Percentiles rank a stretch among this genome's conserved stretches.
These are phyloP conservation scores for Lysiphlebus fabarum DNA, from an alignment of 1,140 invertebrate species.

Conservation along the genomic window DNA sequence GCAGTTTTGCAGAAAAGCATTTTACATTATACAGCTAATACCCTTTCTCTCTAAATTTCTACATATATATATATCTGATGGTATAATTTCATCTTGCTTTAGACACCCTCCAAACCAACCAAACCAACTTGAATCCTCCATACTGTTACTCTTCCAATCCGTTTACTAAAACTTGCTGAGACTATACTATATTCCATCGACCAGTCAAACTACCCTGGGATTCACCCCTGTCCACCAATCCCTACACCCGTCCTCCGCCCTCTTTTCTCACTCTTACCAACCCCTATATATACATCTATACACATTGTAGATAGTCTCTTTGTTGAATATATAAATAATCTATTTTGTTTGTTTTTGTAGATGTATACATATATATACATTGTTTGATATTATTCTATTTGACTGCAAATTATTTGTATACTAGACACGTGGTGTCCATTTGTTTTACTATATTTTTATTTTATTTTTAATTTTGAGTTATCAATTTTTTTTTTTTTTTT, in stretches of 20 bases:
- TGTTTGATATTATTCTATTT: no score
- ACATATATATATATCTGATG: no score
- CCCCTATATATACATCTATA: constrained; percentile 36
- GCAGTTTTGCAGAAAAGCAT: constrained; percentile 16
- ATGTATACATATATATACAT: no score
- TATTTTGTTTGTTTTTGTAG: no score
- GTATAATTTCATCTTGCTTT: constrained; percentile 3
- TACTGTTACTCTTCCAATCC: constrained; percentile 11
- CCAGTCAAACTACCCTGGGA: constrained; percentile 9
- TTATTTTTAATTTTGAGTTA: no score
- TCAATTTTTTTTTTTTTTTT: no score
- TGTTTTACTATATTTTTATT: no score
- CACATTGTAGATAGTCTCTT: background rate
- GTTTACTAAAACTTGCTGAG: background rate
- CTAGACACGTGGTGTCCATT: no score
- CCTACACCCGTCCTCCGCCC: constrained; percentile 9
- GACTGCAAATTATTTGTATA: no score
- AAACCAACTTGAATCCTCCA: background rate
- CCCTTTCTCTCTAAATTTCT: constrained; percentile 24
- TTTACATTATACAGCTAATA: constrained; percentile 21
- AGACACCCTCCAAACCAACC: background rate
- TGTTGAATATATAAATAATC: no score
- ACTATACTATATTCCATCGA: constrained; percentile 15
- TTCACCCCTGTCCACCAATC: constrained; percentile 2
- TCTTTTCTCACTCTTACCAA: constrained; percentile 26